A percentile compares a stretch with the other conserved stretches of the same genome.
Conservation (phyloP, 2,888 invertebrate species). For the Agapostemon virescens region DNA sequence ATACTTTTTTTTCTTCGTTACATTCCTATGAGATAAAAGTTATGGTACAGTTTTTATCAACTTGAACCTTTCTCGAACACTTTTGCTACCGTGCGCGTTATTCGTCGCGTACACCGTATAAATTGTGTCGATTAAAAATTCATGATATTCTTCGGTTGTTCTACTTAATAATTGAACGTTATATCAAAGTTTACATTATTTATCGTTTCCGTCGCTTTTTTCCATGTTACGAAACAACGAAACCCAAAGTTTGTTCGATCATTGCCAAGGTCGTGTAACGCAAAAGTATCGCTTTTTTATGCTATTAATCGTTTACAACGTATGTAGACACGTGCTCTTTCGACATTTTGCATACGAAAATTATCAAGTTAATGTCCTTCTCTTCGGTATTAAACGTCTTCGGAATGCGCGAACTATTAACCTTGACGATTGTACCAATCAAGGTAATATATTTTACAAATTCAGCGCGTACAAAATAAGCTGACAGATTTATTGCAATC, state of each 20-base stretch:
- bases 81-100: background rate
- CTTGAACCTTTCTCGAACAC: too few relatives aligned
- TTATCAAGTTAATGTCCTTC: background rate
- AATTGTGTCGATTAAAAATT: background rate
- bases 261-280: background rate
- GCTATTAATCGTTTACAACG: background rate
- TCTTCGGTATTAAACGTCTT: background rate
- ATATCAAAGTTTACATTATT: background rate
- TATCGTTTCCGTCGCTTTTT: background rate
- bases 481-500: background rate
- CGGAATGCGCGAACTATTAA: background rate
- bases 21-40: background rate
- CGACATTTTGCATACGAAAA: background rate
- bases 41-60: too few relatives aligned
- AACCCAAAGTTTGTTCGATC: background rate
- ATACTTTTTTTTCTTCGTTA: background rate
- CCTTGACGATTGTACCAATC: constrained; percentile 5
- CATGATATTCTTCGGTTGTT: background rate
- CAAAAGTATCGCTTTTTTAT: background rate
- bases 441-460: constrained; percentile 1
- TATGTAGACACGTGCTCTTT: background rate
- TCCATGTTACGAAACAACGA: background rate
- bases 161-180: background rate
- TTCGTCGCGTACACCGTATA: background rate
- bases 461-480: background rate